Base-by-base conservation (phyloP, 2,113 vertebrate genomes). In the Hiodon alosoides region DNA sequence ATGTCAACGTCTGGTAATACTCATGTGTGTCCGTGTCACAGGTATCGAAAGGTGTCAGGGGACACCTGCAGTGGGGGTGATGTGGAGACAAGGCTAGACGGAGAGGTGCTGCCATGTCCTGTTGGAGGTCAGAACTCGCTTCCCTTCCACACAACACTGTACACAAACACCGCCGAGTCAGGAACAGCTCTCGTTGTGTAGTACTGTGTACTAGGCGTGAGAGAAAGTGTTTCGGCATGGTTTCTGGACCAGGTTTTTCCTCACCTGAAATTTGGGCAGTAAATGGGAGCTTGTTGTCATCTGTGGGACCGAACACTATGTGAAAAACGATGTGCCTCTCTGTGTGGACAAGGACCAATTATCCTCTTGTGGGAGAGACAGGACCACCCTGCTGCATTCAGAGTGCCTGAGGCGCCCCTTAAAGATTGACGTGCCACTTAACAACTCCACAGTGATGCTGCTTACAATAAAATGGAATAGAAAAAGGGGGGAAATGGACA, bases 51-150 rank as follows among this genome's bases (percentile, higher is more conserved):
- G 87, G 94, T 99, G 65, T 93, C 97, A 2, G 97, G 97, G 5
- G 97, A 99, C 84, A 96, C 94, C 68, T 99, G 97, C 57, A 89
- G 89, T 6, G 97, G 96, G 47, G 97, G 97, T 78, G 97, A 99
- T 47, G 87, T 99, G 0, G 94, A 98, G 85, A 87, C 91, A 0
- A 88, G 97, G 3, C 91, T 99, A 0, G 93, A 96, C 67, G 96
- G 95, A 82, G 96, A 98, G 81, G 86, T 94, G 84, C 91, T 99
- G 14, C 96, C 97, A 0, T 99, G 97, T 87, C 96, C 97, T 0
- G 86, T 99, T 3, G 93, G 93, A 90, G 97, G 97, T 98, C 82
- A 93, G 86, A 69, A 31, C 31, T 2, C 31, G 31, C 31, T 31
- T 31, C 31, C 31, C 31, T 31, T 31, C 31, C 31, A 31, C 31